Conservation (phyloP, 2,888 invertebrate species). For the Cantharis rufa region DNA sequence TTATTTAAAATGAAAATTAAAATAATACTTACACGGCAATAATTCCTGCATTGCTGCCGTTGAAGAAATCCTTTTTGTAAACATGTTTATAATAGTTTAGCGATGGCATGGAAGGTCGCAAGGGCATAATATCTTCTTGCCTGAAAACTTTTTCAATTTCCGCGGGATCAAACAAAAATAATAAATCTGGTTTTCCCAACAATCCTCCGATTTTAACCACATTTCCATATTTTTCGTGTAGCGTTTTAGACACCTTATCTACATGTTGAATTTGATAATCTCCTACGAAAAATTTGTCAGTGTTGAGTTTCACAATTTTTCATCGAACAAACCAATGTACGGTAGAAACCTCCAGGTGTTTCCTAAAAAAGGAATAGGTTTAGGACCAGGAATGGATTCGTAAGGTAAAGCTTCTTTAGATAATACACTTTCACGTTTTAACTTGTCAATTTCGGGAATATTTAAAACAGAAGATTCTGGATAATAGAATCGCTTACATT, state of each 20-base stretch:
- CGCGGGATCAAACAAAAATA: constrained; percentile 72
- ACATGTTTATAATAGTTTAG: constrained; percentile 74
- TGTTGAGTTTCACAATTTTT: not conserved
- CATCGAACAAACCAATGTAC: constrained; percentile 59
- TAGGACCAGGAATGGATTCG: constrained; percentile 43
- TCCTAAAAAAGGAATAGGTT: constrained; percentile 44
- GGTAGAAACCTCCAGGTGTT: constrained; percentile 46
- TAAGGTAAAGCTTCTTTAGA: constrained; percentile 37
- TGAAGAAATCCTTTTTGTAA: constrained; percentile 68
- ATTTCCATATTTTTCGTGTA: constrained; percentile 66
- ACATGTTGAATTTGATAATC: constrained; percentile 68
- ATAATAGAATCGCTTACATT: not conserved
- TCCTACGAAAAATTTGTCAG: constrained; percentile 54
- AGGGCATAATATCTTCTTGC: constrained; percentile 69
- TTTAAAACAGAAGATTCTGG: not conserved
- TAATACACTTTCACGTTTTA: not conserved
- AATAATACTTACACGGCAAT: constrained; percentile 70
- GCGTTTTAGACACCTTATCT: constrained; percentile 65
- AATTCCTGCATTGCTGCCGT: constrained; percentile 67
- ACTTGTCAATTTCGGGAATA: not conserved
- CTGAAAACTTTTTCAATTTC: constrained; percentile 73
- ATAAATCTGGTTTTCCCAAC: constrained; percentile 73
- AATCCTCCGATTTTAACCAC: constrained; percentile 71
- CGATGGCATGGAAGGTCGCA: constrained; percentile 76
- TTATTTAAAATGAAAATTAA: not conserved